Evolutionary conservation across 2,113 vertebrate genomes (phyloP).

Genomic region (Dromiciops gliroides): DNA sequence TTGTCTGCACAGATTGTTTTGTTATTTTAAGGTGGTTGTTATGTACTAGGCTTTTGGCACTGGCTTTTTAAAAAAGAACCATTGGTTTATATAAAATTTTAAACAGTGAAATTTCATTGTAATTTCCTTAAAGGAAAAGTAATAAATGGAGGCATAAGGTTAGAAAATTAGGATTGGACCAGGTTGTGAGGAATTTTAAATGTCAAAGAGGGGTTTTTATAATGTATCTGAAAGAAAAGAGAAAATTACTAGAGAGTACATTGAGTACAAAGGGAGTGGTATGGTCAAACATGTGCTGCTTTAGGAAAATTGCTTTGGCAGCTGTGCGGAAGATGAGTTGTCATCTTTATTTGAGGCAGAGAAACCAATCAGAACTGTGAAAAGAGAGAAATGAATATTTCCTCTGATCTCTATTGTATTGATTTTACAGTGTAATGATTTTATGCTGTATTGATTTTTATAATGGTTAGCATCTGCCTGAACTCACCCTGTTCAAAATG

Average conservation of each 20-base stretch:
- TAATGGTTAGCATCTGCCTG: not conserved
- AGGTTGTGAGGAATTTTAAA: not conserved
- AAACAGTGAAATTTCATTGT: not conserved
- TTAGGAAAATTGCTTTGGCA: not conserved
- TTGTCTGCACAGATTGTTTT: not conserved
- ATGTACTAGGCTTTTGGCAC: not conserved
- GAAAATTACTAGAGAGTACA: not conserved
- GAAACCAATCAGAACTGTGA: not conserved
- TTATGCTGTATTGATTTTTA: not conserved
- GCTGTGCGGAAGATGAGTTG: not conserved
- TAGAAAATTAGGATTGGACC: not conserved
- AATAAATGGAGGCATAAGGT: not conserved
- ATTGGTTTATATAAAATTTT: not conserved
- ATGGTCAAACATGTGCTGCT: not conserved
- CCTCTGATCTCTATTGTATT: not conserved
- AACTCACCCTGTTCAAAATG: not conserved
- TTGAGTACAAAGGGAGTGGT: not conserved
- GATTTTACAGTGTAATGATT: not conserved
- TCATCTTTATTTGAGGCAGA: not conserved
- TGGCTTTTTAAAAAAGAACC: not conserved
- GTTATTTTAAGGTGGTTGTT: not conserved
- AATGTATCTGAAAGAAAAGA: not conserved
- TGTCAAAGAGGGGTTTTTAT: not conserved
- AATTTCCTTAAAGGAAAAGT: not conserved
- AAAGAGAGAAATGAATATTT: not conserved